phyloP scores from a whole-genome alignment of 2,113 vertebrate genomes.

The Baryphthengus martii region DNA sequence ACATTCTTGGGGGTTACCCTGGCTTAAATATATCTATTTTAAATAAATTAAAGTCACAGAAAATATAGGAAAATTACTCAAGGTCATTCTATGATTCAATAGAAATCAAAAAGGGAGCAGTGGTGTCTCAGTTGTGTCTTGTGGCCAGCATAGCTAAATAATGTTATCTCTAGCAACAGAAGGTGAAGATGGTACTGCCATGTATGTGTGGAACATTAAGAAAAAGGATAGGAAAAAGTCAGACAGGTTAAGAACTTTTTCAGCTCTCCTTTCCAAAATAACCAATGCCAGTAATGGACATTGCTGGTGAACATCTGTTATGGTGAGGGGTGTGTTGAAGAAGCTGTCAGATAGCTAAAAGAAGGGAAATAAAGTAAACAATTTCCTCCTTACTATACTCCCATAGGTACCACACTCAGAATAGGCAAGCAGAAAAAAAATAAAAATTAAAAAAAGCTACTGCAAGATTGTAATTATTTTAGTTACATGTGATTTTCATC shows the following conservation, averaged over 20 bases:
- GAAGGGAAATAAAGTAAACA: background rate
- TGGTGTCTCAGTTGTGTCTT: background rate
- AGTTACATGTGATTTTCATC: constrained; percentile 18
- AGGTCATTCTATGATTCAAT: background rate
- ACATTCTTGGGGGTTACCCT: background rate
- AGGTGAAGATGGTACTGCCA: background rate
- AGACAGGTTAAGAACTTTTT: background rate
- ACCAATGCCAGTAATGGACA: background rate
- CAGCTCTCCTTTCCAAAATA: background rate
- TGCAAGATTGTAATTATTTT: constrained; percentile 40
- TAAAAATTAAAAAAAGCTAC: constrained; percentile 39
- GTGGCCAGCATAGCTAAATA: background rate
- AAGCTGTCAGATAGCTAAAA: background rate
- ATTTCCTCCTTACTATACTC: background rate
- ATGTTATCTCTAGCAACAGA: background rate
- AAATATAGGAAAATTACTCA: background rate
- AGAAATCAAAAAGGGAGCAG: background rate
- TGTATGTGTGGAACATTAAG: background rate
- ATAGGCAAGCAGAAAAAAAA: constrained; percentile 10
- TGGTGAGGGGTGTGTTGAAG: constrained; percentile 3
- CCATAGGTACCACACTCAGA: background rate
- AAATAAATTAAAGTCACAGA: background rate
- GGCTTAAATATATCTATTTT: background rate
- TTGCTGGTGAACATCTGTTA: background rate
- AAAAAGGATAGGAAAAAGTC: background rate